Base-by-base conservation (phyloP, 2,113 vertebrate genomes). In the Conger conger region DNA sequence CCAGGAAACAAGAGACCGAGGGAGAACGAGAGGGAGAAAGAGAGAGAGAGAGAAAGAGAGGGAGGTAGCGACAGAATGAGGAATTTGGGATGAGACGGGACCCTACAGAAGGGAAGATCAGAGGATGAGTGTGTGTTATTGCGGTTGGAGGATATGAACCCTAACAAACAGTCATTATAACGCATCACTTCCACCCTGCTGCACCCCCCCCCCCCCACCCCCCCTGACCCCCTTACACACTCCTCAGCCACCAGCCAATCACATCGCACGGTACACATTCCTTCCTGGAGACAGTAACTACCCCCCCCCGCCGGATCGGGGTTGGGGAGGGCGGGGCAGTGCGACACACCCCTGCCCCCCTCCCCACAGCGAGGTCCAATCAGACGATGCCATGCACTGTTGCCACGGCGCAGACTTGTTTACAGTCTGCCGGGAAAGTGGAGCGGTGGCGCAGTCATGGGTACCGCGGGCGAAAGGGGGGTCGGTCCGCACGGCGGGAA, bases 241-340 rank as follows among this genome's bases (percentile, higher is more conserved):
- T 93, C 90, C 91, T 87, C 40, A 63, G 84, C 88, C 88, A 86
- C 91, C 92, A 91, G 89, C 93, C 93, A 94, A 93, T 95, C 92
- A 94, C 89, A 88, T 87, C 85, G 83, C 87, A 86, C 87, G 84
- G 83, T 80, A 85, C 1, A 30, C 87, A 93, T 93, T 94, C 92
- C 92, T 94, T 94, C 93, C 94, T 85, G 87, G 93, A 94, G 89
- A 94, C 93, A 94, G 89, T 89, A 91, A 73, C 86, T 78, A 91
- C 84, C 83, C 84, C 88, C 86, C 90, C 82, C 54, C 2, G 0
- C 54, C 54, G 15, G 15, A 16, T 20, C 15, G 13, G 18, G 54
- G 54, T 57, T n/a, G 79, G 80, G 84, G 80, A 42, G 57, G 40
- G 54, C 40, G 40, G 40, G 9, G 40, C 9, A 4, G 1, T 9